Conservation (phyloP, 2,888 invertebrate species). For the Zootermopsis nevadensis region DNA sequence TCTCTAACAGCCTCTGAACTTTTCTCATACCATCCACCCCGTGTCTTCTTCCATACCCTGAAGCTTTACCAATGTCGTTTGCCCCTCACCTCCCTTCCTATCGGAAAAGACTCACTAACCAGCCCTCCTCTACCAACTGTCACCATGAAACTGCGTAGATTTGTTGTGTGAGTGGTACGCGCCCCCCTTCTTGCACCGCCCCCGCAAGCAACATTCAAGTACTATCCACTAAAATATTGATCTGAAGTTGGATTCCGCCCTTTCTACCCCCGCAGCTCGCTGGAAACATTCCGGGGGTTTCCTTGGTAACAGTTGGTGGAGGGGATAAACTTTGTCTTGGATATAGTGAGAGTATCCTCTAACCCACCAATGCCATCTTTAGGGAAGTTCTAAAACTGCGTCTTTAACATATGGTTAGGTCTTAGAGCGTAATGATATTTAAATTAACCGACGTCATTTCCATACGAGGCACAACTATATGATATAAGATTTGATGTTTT, state of each 20-base stretch:
- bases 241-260: constrained; percentile 32
- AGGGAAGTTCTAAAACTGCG: neutral
- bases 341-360: neutral
- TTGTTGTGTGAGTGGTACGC: constrained; percentile 3
- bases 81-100: neutral
- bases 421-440: neutral
- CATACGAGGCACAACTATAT: neutral
- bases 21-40: neutral
- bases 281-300: constrained; percentile 2
- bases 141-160: constrained; percentile 24
- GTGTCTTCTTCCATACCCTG: neutral
- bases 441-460: neutral
- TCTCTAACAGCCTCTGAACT: neutral
- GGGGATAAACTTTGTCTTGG: neutral
- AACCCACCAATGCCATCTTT: constrained; percentile 23
- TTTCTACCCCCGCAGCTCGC: neutral
- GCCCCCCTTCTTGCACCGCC: neutral
- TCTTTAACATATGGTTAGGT: neutral
- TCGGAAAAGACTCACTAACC: neutral
- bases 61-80: neutral
- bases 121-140: constrained; percentile 8
- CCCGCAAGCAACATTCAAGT: constrained; percentile 22
- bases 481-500: no score
- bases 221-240: constrained; percentile 35
- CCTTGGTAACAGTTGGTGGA: constrained; percentile 25